Base-by-base conservation (phyloP, 2,797 vertebrate genomes). In the Siniperca obscura region DNA sequence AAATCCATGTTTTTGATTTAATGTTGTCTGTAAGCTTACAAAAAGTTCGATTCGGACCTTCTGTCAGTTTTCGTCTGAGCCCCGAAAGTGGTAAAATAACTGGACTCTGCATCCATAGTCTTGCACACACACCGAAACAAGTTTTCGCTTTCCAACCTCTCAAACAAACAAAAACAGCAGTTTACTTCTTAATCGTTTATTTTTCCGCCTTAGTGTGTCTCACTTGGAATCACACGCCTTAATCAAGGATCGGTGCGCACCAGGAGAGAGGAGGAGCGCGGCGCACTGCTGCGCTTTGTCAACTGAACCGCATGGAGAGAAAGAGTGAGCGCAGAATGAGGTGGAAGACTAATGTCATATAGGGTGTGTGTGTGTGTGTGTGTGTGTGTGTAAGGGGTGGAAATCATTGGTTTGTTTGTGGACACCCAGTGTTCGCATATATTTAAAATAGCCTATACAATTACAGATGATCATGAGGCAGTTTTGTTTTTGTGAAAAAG, bases 1-100 rank as follows among this genome's bases (percentile, higher is more conserved):
- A 91, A 76, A 83, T 95, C 95, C 95, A 96, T 96, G 25, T 48
- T 80, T 72, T 48, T 52, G 0, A 70, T 62, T 68, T 8, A 46
- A 19, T 22, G 34, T 17, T 34, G 53, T 48, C 9, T 59, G 57
- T 48, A 48, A 25, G 25, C 19, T 74, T 34, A 14, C 21, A 53
- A 48, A 71, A 81, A 74, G 72, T 71, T 85, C 14, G 57, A 64
- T 36, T 42, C n/a, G 14, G 16, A 65, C 11, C 48, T 27, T 46
- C 7, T 48, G 21, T 10, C 4, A 60, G 7, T 76, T 19, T 46
- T 62, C 25, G 22, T 36, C 30, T 38, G 62, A 70, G 52, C 56
- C 21, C 70, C 68, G 48, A 4, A 57, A 60, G 68, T 74, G 46
- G 48, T 50, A 7, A 75, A 61, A 77, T 40, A 66, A 69, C 42